Evolutionary conservation across 2,113 vertebrate genomes (phyloP).

Genomic region (Dissostichus mawsoni): DNA sequence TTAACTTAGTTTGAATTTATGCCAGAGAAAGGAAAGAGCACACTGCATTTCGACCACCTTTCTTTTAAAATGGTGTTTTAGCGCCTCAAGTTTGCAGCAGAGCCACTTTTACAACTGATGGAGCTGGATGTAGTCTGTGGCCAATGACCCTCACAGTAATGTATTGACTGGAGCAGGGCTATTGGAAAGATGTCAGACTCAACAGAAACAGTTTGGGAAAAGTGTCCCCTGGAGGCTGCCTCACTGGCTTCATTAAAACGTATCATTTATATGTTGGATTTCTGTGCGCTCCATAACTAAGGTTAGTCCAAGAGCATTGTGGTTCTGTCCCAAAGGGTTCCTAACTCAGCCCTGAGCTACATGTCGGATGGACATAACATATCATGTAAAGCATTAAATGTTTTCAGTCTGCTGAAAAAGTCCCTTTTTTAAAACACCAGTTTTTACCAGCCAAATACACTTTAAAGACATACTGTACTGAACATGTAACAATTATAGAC

Average conservation of each 20-base stretch:
- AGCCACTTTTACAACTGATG: conserved; percentile 46
- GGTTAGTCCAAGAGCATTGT: conserved; percentile 47
- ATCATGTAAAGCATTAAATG: not conserved
- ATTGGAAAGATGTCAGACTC: conserved; percentile 69
- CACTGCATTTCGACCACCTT: not conserved
- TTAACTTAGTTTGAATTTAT: conserved; percentile 10
- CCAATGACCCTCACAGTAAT: conserved; percentile 59
- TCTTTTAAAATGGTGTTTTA: not conserved
- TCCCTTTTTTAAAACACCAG: not conserved
- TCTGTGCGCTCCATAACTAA: conserved; percentile 32
- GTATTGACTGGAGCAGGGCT: conserved; percentile 46
- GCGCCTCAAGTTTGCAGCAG: conserved; percentile 36
- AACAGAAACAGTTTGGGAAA: conserved; percentile 65
- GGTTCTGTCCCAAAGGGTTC: conserved; percentile 30
- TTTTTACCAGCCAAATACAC: not conserved
- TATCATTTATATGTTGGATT: conserved; percentile 63
- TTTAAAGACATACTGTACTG: not conserved
- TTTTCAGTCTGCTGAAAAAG: not conserved
- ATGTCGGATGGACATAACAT: conserved; percentile 12
- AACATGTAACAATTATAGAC: not conserved
- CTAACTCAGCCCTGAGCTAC: conserved; percentile 19
- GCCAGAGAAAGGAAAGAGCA: not conserved
- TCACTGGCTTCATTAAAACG: conserved; percentile 72
- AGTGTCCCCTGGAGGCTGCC: conserved; percentile 48
- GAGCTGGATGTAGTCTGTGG: conserved; percentile 46